Base-by-base conservation (phyloP, 2,113 vertebrate genomes). In the Sorex fumeus region DNA sequence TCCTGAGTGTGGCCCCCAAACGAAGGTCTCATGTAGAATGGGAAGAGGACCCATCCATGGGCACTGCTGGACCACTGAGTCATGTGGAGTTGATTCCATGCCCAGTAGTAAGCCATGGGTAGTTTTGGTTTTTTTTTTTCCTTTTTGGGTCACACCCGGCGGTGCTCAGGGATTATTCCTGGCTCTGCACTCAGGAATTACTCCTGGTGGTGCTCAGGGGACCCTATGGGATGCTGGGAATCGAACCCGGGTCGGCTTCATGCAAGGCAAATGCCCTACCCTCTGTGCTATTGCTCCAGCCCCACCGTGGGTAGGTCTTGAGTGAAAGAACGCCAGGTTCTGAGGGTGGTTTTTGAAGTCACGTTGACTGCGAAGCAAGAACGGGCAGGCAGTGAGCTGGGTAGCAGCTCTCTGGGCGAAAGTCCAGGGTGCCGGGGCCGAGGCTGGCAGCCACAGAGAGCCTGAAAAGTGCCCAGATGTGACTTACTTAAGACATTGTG, bases 401-500 rank as follows among this genome's bases (percentile, higher is more conserved):
- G 43, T 9, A 50, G 72, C 36, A 50, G 32, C 27, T 72, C 60
- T 88, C 75, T 2, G 0, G 76, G n/a, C 60, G 12, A 40, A 91
- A 64, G 79, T 92, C 70, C 7, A 3, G n/a, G 27, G 47, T 23
- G 27, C 40, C 1, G 0, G n/a, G 23, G 3, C n/a, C 10, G 0
- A 34, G 27, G 13, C 30, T 11, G 50, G 12, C 62, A 57, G 71
- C 45, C 40, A 2, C 16, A 3, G 67, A 57, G n/a, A 66, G 11
- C 27, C 66, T 27, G 64, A 66, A 53, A 50, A 40, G 57, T 9
- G 34, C 40, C 83, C 62, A 40, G 75, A 47, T 45, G n/a, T 8
- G 4, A 87, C 84, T 60, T 75, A 79, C 84, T 97, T 89, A 93
- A 93, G 77, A 87, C 91, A 89, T 93, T 89, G 62, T 87, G 71